Percentiles rank a stretch among this genome's conserved stretches.
phyloP scores from a whole-genome alignment of 2,888 invertebrate genomes.

The Pardosa pseudoannulata region DNA sequence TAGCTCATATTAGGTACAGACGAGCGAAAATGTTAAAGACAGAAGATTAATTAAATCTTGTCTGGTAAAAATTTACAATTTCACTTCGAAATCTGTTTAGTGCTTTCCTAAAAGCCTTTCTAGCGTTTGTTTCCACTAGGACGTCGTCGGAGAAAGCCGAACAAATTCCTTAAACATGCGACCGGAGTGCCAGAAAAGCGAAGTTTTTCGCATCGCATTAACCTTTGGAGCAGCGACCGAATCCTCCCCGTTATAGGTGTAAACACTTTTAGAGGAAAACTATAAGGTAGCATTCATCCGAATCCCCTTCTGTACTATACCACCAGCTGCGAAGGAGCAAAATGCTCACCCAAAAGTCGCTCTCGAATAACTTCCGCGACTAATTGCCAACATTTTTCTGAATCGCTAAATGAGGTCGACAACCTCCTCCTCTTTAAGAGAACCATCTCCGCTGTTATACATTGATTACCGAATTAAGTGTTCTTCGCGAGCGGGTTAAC shows the following conservation, averaged over 20 bases:
- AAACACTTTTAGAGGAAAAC: background rate
- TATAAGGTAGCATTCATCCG: background rate
- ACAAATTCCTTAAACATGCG: too few species aligned
- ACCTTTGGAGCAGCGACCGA: background rate
- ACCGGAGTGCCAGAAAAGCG: too few species aligned
- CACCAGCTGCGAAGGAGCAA: background rate
- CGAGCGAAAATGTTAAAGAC: too few species aligned
- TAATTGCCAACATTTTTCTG: constrained; percentile 6
- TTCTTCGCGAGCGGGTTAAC: too few species aligned
- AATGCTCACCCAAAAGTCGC: background rate
- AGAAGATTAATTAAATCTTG: too few species aligned
- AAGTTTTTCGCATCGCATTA: background rate
- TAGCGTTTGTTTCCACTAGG: too few species aligned
- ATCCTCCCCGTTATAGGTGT: background rate
- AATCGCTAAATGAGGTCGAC: constrained; percentile 1
- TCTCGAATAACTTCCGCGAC: constrained; percentile 1
- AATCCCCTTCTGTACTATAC: background rate
- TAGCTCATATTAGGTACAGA: too few species aligned
- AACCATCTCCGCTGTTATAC: background rate
- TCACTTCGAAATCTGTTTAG: too few species aligned
- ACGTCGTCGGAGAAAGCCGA: too few species aligned
- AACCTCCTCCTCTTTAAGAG: background rate
- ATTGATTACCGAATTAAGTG: background rate
- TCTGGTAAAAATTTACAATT: too few species aligned
- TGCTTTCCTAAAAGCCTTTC: too few species aligned